Percentiles rank a stretch among this genome's conserved stretches.
phyloP scores from a whole-genome alignment of 2,888 invertebrate species.

The Zygaena filipendulae region DNA sequence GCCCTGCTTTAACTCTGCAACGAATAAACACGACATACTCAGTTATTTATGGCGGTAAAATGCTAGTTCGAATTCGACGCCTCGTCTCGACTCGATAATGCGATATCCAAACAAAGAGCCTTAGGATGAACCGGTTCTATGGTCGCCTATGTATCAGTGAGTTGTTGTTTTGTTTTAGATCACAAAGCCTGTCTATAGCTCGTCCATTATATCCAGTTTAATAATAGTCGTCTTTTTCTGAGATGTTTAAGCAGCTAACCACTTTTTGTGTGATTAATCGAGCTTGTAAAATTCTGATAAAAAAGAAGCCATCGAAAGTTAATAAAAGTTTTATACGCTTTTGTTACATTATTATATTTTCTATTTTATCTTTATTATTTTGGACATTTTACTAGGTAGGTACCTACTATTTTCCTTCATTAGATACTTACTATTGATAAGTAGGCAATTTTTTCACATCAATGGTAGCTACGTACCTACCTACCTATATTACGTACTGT shows the following conservation, averaged over 20 bases:
- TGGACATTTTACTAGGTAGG: too few relatives aligned
- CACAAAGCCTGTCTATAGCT: slow-evolving; percentile 24
- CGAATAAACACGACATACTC: slow-evolving; percentile 26
- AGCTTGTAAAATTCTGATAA: too few relatives aligned
- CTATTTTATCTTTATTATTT: too few relatives aligned
- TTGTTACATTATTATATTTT: too few relatives aligned
- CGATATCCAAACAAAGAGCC: slow-evolving; percentile 49
- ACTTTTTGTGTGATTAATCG: too few relatives aligned
- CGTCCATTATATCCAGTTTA: neutral
- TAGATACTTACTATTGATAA: too few relatives aligned
- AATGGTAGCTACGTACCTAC: too few relatives aligned
- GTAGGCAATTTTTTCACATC: too few relatives aligned
- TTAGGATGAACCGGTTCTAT: slow-evolving; percentile 49
- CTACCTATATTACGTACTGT: too few relatives aligned
- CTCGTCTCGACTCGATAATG: slow-evolving; percentile 33
- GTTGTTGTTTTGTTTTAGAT: slow-evolving; percentile 45
- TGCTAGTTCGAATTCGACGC: slow-evolving; percentile 26
- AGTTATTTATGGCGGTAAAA: slow-evolving; percentile 26
- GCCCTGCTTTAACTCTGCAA: slow-evolving; percentile 38
- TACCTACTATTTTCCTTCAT: too few relatives aligned
- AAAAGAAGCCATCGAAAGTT: too few relatives aligned
- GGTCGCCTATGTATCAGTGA: slow-evolving; percentile 43
- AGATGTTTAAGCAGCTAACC: neutral
- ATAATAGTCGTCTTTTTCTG: slow-evolving; percentile 2
- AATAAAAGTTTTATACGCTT: too few relatives aligned